Evolutionary conservation across 1,140 invertebrate species (phyloP).

Genomic region (Cyclina sinensis): DNA sequence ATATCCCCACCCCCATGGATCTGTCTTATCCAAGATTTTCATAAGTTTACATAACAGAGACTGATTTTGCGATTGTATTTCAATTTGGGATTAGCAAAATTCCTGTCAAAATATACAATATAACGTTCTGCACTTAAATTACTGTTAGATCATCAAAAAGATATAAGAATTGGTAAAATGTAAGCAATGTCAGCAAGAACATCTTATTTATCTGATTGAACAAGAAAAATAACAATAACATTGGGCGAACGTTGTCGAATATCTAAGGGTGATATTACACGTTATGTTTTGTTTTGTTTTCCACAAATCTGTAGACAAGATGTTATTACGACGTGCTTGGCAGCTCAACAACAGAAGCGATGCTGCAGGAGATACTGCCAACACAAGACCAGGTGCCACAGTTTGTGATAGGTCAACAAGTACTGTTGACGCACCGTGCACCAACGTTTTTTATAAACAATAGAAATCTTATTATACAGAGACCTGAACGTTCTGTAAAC

Average conservation of each 20-base stretch:
- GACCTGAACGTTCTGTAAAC: no score
- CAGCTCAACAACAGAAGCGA: no score
- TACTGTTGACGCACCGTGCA: no score
- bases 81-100: constrained; percentile 11
- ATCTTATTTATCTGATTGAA: constrained; percentile 34
- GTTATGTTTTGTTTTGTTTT: no score
- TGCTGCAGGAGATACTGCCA: not conserved
- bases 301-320: not conserved
- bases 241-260: not conserved
- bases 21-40: constrained; percentile 22
- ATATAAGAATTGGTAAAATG: constrained; percentile 45
- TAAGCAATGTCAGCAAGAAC: constrained; percentile 49
- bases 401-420: no score
- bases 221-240: constrained; percentile 8
- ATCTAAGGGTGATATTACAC: constrained; percentile 14
- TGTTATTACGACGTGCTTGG: not conserved
- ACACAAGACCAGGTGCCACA: no score
- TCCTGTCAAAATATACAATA: constrained; percentile 43
- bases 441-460: no score
- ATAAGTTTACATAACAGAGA: constrained; percentile 33
- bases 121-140: constrained; percentile 44
- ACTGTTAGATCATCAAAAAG: constrained; percentile 52
- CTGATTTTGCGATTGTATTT: constrained; percentile 45
- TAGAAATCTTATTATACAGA: no score
- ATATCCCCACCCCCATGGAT: constrained; percentile 50